These are phyloP conservation scores for Glaucidium brasilianum DNA, from an alignment of 2,113 vertebrate species.

Conservation along the genomic window DNA sequence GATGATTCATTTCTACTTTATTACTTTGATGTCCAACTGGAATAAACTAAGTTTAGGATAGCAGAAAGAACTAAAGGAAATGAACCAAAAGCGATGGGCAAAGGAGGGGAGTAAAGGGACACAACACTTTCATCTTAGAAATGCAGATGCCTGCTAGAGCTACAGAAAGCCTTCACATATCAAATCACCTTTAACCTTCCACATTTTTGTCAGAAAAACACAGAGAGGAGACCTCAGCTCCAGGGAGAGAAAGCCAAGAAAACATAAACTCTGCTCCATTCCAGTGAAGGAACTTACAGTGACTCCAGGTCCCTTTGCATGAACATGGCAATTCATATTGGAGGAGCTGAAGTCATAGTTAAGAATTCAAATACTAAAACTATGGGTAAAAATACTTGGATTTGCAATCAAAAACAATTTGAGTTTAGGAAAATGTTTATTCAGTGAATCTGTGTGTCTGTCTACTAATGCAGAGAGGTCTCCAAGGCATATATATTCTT, in stretches of 20 bases:
- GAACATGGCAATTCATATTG: not conserved
- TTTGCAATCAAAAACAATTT: not conserved
- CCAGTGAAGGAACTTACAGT: not conserved
- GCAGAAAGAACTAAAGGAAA: not conserved
- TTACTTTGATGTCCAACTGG: conserved; percentile 28
- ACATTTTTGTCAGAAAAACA: not conserved
- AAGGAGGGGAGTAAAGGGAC: not conserved
- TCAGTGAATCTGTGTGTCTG: not conserved
- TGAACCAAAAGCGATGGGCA: not conserved
- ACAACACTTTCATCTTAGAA: not conserved
- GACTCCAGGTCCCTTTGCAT: not conserved
- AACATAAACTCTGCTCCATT: not conserved
- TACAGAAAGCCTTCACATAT: not conserved
- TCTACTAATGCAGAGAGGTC: not conserved
- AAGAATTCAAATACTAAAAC: not conserved
- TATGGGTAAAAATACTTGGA: not conserved
- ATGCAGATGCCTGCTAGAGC: not conserved
- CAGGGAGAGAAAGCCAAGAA: not conserved
- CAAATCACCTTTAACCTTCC: not conserved
- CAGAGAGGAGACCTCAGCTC: not conserved
- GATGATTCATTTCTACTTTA: conserved; percentile 35
- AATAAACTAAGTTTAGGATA: not conserved
- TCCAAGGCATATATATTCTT: not conserved
- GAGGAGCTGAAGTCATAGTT: not conserved
- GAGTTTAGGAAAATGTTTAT: not conserved